Evolutionary conservation across 2,797 vertebrate species (phyloP).

Genomic region (Hirundo rustica): DNA sequence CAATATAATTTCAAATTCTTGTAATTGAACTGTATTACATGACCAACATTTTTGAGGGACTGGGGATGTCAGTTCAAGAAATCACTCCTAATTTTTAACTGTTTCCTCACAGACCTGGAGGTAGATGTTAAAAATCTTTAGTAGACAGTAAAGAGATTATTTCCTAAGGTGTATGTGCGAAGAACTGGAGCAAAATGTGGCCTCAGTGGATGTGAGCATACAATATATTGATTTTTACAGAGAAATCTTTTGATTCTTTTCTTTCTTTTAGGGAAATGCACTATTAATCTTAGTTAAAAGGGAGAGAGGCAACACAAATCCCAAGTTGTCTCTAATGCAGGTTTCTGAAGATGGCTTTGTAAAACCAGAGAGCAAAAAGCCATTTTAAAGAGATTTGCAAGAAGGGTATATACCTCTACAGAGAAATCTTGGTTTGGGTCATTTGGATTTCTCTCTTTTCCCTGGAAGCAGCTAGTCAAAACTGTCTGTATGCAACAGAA

Average conservation of each 20-base stretch:
- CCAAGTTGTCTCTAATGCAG: neutral
- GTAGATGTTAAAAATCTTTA: neutral
- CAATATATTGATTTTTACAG: neutral
- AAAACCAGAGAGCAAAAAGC: constrained; percentile 38
- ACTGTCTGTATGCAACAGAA: constrained; percentile 81
- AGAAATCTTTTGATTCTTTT: constrained; percentile 17
- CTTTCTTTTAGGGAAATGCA: neutral
- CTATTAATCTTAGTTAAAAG: constrained; percentile 52
- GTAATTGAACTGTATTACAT: neutral
- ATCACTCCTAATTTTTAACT: neutral
- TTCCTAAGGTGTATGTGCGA: neutral
- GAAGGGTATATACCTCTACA: constrained; percentile 57
- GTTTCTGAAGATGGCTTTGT: constrained; percentile 52
- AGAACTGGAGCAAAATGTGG: neutral
- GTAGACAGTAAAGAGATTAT: neutral
- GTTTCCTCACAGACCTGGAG: neutral
- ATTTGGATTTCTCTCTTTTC: constrained; percentile 69
- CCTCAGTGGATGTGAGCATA: neutral
- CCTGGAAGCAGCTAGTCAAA: constrained; percentile 77
- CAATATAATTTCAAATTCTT: neutral
- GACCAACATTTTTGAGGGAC: neutral
- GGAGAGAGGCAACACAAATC: constrained; percentile 14
- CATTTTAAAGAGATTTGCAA: constrained; percentile 63
- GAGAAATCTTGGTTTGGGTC: constrained; percentile 72
- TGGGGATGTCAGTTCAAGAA: neutral